Evolutionary conservation across 1,140 invertebrate genomes (phyloP).

Genomic region (Solen grandis): DNA sequence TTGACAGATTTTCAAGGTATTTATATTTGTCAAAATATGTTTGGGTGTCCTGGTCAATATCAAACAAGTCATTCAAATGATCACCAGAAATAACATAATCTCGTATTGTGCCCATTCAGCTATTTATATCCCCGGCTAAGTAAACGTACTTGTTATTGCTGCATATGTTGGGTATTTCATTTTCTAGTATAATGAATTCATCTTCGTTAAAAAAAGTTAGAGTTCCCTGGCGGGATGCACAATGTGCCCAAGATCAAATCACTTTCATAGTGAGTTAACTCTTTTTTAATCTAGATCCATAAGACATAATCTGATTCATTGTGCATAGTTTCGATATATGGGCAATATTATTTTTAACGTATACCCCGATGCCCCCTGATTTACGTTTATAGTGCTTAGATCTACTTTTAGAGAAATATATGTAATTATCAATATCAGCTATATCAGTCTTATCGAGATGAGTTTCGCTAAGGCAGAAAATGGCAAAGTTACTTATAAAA

Average conservation of each 20-base stretch:
- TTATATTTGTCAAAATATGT: not conserved
- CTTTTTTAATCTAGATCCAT: too few relatives aligned
- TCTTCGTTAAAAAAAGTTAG: constrained; percentile 9
- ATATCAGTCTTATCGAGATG: constrained; percentile 13
- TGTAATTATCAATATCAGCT: not conserved
- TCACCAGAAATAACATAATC: not conserved
- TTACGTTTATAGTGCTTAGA: constrained; percentile 12
- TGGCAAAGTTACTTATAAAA: not conserved
- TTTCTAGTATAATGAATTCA: constrained; percentile 3
- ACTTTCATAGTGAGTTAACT: too few relatives aligned
- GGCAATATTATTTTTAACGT: too few relatives aligned
- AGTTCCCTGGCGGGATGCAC: constrained; percentile 11
- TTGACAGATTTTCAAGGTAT: not conserved
- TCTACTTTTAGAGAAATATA: constrained; percentile 16
- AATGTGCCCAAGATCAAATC: not conserved
- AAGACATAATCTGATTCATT: too few relatives aligned
- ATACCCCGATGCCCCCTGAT: constrained; percentile 21
- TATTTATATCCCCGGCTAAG: not conserved
- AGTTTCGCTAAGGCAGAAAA: constrained; percentile 15
- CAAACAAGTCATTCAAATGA: constrained; percentile 1
- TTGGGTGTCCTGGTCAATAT: not conserved
- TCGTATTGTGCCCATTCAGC: not conserved
- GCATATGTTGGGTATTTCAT: not conserved
- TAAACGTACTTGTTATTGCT: not conserved
- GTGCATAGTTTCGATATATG: too few relatives aligned